A percentile compares a stretch with the other conserved stretches of the same genome.
Conservation (phyloP, 2,113 vertebrate species). For the Tauraco erythrolophus region DNA sequence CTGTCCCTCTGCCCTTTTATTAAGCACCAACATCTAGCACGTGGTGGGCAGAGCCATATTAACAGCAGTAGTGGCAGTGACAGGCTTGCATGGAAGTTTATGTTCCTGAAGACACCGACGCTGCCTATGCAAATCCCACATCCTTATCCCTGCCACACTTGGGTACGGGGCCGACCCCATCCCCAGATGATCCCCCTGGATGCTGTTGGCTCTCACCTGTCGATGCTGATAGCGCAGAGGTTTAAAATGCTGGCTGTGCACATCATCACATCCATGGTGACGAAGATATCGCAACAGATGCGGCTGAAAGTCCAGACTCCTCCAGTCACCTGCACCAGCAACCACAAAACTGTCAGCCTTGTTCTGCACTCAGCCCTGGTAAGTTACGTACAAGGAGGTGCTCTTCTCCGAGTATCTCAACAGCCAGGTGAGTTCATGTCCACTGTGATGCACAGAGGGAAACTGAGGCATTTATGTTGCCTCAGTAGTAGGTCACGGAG, state of each 20-base stretch:
- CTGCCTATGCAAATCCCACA: neutral
- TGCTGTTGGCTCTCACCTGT: constrained; percentile 84
- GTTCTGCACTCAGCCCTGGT: neutral
- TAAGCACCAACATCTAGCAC: neutral
- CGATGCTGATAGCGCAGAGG: constrained; percentile 96
- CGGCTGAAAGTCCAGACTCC: constrained; percentile 93
- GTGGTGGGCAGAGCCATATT: neutral
- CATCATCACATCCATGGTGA: constrained; percentile 98
- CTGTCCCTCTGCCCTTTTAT: neutral
- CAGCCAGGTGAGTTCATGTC: neutral
- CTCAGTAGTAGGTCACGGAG: neutral
- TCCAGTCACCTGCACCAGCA: constrained; percentile 77
- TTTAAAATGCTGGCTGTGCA: constrained; percentile 97
- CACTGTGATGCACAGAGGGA: neutral
- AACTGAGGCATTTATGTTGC: neutral
- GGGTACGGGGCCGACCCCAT: neutral
- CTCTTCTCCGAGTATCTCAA: neutral
- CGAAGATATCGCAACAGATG: constrained; percentile 90
- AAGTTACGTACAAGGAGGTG: neutral
- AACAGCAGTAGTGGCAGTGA: neutral
- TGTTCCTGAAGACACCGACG: rapidly evolving
- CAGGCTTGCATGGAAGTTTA: neutral
- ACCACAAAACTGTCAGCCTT: constrained; percentile 50
- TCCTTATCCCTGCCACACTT: neutral
- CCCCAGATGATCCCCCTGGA: neutral